phyloP scores from a whole-genome alignment of 2,888 invertebrate species.

The Phoenoteleia sp. region DNA sequence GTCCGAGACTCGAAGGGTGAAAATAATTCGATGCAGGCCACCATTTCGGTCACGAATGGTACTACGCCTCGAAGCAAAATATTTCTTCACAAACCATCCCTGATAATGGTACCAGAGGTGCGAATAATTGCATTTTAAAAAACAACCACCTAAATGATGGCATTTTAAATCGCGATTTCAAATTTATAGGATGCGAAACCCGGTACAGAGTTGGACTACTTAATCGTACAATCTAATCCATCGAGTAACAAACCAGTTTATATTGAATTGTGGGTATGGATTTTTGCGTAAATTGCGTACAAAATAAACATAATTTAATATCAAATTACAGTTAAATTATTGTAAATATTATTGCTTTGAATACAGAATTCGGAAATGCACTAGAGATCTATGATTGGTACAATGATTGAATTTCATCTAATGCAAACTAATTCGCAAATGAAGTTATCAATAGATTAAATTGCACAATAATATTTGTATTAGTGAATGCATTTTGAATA shows the following conservation, averaged over 20 bases:
- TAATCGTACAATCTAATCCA: constrained; percentile 93
- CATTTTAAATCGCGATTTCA: constrained; percentile 69
- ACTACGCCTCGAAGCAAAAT: constrained; percentile 94
- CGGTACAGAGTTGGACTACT: constrained; percentile 94
- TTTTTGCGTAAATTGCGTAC: constrained; percentile 10
- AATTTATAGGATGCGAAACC: constrained; percentile 90
- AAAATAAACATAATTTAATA: background rate
- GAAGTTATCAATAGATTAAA: background rate
- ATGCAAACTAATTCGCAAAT: background rate
- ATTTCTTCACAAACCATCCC: constrained; percentile 93
- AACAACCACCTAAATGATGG: too few relatives aligned
- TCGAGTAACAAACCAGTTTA: constrained; percentile 92
- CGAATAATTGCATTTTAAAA: constrained; percentile 73
- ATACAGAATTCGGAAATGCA: background rate
- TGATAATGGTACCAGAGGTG: constrained; percentile 93
- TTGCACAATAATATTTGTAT: background rate
- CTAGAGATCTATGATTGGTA: background rate
- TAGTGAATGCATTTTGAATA: background rate
- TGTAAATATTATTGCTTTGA: background rate
- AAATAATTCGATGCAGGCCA: constrained; percentile 92
- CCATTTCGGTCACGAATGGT: constrained; percentile 94
- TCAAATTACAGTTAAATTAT: background rate
- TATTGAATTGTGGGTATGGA: constrained; percentile 93
- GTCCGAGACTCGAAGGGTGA: constrained; percentile 93
- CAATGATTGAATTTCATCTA: background rate